These are phyloP conservation scores for Cerastis rubricosa DNA, from an alignment of 2,888 invertebrate genomes.

Conservation along the genomic window DNA sequence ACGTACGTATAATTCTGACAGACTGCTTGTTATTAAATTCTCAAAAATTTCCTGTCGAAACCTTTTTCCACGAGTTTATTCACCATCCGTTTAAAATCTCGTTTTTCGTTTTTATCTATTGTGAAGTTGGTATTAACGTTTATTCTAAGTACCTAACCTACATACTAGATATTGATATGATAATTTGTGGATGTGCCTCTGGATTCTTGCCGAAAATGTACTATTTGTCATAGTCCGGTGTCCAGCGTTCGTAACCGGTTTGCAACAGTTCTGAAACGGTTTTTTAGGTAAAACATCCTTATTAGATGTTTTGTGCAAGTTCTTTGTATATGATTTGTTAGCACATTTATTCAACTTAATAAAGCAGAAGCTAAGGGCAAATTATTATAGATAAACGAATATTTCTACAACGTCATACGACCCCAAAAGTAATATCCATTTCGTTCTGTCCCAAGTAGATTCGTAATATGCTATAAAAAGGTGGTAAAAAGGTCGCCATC, in stretches of 20 bases:
- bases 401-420: slow-evolving; percentile 43
- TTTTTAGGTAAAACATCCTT: background rate
- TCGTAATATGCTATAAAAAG: slow-evolving; percentile 64
- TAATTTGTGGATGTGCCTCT: background rate
- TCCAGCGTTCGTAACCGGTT: background rate
- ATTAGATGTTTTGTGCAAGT: background rate
- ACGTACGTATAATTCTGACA: background rate
- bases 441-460: slow-evolving; percentile 45
- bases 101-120: background rate
- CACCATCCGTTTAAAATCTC: background rate
- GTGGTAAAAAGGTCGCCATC: slow-evolving; percentile 62
- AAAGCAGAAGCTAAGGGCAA: slow-evolving; percentile 10
- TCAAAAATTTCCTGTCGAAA: background rate
- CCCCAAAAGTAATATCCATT: slow-evolving; percentile 53
- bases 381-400: slow-evolving; percentile 35
- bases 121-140: too few species aligned
- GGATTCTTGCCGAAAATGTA: background rate
- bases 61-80: background rate
- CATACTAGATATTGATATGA: too few species aligned
- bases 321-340: background rate
- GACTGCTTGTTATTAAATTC: background rate
- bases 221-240: background rate
- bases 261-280: background rate
- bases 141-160: too few species aligned
- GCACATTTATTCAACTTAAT: slow-evolving; percentile 7